These are phyloP conservation scores for Cosmia pyralina DNA, from an alignment of 2,888 invertebrate species.

Conservation along the genomic window DNA sequence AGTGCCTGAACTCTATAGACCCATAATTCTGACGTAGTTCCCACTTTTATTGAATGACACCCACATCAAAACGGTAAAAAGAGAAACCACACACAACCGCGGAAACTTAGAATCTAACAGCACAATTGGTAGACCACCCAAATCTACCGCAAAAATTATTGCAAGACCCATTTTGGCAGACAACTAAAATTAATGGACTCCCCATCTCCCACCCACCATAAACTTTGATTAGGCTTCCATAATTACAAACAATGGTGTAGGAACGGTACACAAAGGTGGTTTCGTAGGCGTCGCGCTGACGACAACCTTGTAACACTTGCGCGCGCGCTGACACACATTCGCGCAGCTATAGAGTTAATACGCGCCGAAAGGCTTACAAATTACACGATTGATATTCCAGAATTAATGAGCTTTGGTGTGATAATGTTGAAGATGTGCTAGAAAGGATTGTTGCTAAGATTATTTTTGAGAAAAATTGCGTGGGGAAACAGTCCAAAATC, in stretches of 20 bases:
- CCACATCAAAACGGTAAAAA: not conserved
- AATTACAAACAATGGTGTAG: constrained; percentile 36
- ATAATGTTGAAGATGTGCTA: not conserved
- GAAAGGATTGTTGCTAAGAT: not conserved
- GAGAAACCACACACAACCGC: not conserved
- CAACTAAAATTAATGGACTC: not conserved
- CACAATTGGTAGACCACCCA: not conserved
- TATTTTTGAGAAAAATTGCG: not conserved
- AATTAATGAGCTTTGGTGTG: constrained; percentile 16
- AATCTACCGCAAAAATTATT: not conserved
- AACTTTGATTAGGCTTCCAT: constrained; percentile 19
- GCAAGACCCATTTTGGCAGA: not conserved
- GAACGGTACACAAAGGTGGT: constrained; percentile 25
- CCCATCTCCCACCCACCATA: constrained; percentile 21
- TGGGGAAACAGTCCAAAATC: not conserved
- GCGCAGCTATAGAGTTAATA: constrained; percentile 14
- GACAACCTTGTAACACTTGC: constrained; percentile 59
- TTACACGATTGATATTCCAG: constrained; percentile 25
- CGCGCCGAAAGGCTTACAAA: constrained; percentile 18
- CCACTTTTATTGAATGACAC: not conserved
- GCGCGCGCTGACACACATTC: constrained; percentile 50
- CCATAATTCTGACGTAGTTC: not conserved
- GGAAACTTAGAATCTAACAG: not conserved
- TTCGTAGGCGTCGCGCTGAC: constrained; percentile 38
- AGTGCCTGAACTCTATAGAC: not conserved